phyloP scores from a whole-genome alignment of 2,797 vertebrate species.

The Tadarida brasiliensis region DNA sequence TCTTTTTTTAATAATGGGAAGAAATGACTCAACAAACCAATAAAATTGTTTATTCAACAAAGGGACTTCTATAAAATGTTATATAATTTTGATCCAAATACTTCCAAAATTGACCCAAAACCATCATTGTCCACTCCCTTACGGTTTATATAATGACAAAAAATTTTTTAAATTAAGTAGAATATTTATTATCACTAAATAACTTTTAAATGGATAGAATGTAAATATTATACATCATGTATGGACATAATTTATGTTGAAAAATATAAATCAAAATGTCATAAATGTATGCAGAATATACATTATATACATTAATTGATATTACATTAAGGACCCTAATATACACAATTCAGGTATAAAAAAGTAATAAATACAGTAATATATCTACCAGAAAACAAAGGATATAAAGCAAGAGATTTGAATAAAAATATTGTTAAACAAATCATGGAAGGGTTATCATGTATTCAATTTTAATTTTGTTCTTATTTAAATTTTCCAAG shows the following conservation, averaged over 20 bases:
- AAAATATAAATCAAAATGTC: conserved; percentile 36
- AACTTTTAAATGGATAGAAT: conserved; percentile 4
- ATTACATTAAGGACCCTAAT: not conserved
- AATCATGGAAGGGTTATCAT: not conserved
- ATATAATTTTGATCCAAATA: conserved; percentile 24
- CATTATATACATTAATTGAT: not conserved
- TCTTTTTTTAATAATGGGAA: not conserved
- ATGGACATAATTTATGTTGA: not conserved
- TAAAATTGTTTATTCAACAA: not conserved
- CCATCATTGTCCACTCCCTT: not conserved
- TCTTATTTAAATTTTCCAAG: conserved; percentile 41
- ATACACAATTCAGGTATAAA: not conserved
- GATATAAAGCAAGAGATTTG: not conserved
- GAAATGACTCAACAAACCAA: not conserved
- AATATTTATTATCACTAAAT: conserved; percentile 26
- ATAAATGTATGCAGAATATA: not conserved
- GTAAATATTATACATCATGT: conserved; percentile 20
- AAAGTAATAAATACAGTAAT: conserved; percentile 29
- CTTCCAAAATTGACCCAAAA: not conserved
- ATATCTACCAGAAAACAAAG: not conserved
- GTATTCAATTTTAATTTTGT: conserved; percentile 31
- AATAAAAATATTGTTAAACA: conserved; percentile 51
- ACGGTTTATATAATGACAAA: not conserved
- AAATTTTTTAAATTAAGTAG: not conserved
- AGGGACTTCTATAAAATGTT: not conserved